Conservation (phyloP, 2,113 vertebrate species). For the Aphelocoma coerulescens region DNA sequence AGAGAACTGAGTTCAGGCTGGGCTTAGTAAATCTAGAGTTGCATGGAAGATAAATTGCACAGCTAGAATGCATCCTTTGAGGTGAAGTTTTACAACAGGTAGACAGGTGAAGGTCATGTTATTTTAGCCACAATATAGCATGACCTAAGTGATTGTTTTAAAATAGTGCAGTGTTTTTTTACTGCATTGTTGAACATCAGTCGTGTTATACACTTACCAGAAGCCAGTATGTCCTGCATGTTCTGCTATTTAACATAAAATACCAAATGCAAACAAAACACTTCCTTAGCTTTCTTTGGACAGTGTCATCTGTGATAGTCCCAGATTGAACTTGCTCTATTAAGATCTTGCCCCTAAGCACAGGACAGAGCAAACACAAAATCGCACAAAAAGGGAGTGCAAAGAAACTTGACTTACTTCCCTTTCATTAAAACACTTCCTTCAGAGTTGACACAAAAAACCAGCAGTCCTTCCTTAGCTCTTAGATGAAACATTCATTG, state of each 20-base stretch:
- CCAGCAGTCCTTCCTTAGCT: not conserved
- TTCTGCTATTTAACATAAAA: not conserved
- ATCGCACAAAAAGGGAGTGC: not conserved
- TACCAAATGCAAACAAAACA: not conserved
- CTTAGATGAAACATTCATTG: not conserved
- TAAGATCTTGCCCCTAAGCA: not conserved
- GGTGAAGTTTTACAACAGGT: conserved; percentile 12
- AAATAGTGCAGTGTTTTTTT: not conserved
- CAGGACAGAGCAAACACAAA: not conserved
- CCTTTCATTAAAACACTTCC: not conserved
- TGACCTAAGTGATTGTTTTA: not conserved
- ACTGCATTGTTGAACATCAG: not conserved
- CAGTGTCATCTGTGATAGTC: not conserved
- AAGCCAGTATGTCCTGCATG: not conserved
- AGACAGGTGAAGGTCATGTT: not conserved
- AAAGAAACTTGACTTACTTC: not conserved
- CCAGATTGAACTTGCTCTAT: not conserved
- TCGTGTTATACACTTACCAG: not conserved
- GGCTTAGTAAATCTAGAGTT: not conserved
- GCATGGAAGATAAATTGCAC: not conserved
- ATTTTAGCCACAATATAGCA: not conserved
- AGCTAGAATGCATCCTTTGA: not conserved
- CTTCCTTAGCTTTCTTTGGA: not conserved
- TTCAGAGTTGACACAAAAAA: not conserved
- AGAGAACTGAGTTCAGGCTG: conserved; percentile 10